Percentiles rank a stretch among this genome's conserved stretches.
Conservation (phyloP, 2,797 vertebrate species). For the Pterois miles region DNA sequence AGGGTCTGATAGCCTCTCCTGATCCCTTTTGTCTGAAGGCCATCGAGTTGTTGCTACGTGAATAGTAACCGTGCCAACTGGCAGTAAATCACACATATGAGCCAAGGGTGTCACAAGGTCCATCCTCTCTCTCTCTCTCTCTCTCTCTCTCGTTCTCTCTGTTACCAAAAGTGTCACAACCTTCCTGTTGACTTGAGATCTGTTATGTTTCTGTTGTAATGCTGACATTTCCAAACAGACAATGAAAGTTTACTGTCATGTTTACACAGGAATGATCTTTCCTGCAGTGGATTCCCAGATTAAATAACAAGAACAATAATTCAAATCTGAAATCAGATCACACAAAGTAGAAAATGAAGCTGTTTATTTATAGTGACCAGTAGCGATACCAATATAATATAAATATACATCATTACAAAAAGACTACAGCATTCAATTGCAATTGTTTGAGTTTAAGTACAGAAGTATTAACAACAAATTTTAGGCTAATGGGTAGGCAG, state of each 20-base stretch:
- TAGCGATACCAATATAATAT: background rate
- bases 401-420: background rate
- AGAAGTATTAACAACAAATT: too few relatives aligned
- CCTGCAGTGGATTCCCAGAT: background rate
- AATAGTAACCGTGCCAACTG: constrained; percentile 15
- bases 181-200: background rate
- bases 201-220: background rate
- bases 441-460: background rate
- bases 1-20: background rate
- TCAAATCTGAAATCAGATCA: background rate
- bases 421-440: too few relatives aligned
- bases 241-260: background rate
- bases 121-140: background rate
- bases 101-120: background rate
- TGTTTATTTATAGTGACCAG: background rate
- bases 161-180: background rate
- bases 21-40: constrained; percentile 12
- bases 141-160: background rate
- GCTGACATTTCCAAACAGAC: background rate
- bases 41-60: background rate
- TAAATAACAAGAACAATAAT: background rate
- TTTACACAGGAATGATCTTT: background rate
- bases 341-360: background rate
- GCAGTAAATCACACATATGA: background rate
- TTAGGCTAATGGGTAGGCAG: too few relatives aligned